Conservation (phyloP, 2,113 vertebrate species). For the Oryzias woworae region DNA sequence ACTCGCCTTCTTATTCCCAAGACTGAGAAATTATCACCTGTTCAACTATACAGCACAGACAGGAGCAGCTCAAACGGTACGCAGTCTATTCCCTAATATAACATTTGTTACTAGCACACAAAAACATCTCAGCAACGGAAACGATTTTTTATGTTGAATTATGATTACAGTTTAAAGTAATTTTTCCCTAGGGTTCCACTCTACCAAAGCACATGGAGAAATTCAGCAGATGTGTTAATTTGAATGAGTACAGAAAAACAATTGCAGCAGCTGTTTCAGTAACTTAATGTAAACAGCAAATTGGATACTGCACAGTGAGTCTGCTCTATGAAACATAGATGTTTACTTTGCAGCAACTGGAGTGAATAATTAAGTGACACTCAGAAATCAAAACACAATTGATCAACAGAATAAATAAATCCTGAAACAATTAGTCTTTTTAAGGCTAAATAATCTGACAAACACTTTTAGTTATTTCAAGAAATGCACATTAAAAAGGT, state of each 20-base stretch:
- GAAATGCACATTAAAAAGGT: neutral
- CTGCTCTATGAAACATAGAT: conserved; percentile 5
- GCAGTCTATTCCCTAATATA: neutral
- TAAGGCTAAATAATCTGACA: too few relatives aligned
- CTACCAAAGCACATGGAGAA: neutral
- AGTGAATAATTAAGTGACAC: neutral
- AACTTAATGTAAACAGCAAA: conserved; percentile 2
- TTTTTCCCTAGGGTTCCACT: neutral
- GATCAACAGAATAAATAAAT: too few relatives aligned
- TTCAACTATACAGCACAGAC: conserved; percentile 74
- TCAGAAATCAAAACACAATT: too few relatives aligned
- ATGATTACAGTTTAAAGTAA: too few relatives aligned
- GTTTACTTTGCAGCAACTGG: conserved; percentile 5
- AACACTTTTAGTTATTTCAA: too few relatives aligned
- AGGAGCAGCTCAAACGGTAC: conserved; percentile 63
- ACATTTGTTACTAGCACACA: neutral
- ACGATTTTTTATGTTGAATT: too few relatives aligned
- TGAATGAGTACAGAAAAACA: neutral
- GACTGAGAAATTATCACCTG: conserved; percentile 86
- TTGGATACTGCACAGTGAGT: neutral
- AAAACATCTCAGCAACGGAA: neutral
- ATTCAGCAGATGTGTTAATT: neutral
- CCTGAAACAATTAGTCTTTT: too few relatives aligned
- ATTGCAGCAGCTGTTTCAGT: neutral
- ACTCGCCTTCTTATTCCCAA: conserved; percentile 81